Percentiles rank a stretch among this genome's conserved stretches.
These are phyloP conservation scores for Hydraecia micacea DNA, from an alignment of 2,888 invertebrate species.

Conservation along the genomic window DNA sequence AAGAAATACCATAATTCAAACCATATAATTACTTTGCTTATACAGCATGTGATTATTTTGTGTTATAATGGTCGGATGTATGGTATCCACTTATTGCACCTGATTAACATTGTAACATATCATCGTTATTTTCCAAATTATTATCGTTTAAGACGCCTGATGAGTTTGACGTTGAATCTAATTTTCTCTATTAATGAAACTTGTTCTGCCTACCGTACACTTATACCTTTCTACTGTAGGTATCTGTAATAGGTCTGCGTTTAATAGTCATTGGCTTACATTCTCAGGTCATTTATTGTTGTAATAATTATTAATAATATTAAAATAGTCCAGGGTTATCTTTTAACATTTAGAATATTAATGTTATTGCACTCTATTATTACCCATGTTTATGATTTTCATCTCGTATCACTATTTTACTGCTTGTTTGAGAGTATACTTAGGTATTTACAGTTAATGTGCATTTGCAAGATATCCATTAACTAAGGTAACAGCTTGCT, in stretches of 20 bases:
- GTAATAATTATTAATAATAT: slow-evolving; percentile 41
- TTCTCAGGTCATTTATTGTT: slow-evolving; percentile 17
- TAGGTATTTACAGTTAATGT: slow-evolving; percentile 6
- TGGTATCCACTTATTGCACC: slow-evolving; percentile 56
- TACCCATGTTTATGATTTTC: slow-evolving; percentile 46
- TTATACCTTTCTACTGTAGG: background rate
- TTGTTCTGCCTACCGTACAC: slow-evolving; percentile 5
- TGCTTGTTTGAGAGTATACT: slow-evolving; percentile 29
- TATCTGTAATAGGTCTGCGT: slow-evolving; percentile 19
- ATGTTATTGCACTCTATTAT: slow-evolving; percentile 42
- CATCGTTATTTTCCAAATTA: slow-evolving; percentile 48
- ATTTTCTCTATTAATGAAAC: slow-evolving; percentile 49
- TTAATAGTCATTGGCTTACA: slow-evolving; percentile 33
- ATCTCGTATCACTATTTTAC: slow-evolving; percentile 33
- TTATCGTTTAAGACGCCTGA: slow-evolving; percentile 26
- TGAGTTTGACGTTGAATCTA: slow-evolving; percentile 42
- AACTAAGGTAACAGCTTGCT: slow-evolving; percentile 48
- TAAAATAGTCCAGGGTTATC: slow-evolving; percentile 48
- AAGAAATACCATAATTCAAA: slow-evolving; percentile 70
- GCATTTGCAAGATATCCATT: slow-evolving; percentile 52
- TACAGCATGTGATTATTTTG: slow-evolving; percentile 59
- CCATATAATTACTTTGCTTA: slow-evolving; percentile 67
- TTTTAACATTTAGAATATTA: slow-evolving; percentile 16
- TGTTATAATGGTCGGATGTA: slow-evolving; percentile 40
- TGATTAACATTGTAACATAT: slow-evolving; percentile 50